These are phyloP conservation scores for Sminthurides aquaticus DNA, from an alignment of 2,888 invertebrate species.

Conservation along the genomic window DNA sequence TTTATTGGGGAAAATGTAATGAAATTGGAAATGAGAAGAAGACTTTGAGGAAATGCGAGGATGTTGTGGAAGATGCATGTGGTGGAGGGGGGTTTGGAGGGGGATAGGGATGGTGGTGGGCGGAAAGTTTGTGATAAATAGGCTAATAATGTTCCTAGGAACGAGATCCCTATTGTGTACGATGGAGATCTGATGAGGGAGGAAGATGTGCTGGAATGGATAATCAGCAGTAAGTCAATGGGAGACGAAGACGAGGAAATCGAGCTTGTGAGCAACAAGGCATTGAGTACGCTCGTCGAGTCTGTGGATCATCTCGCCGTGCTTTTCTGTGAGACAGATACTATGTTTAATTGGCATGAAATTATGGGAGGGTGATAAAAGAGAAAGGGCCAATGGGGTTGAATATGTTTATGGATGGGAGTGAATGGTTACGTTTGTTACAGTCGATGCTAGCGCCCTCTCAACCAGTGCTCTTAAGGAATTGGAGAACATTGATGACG, in stretches of 20 bases:
- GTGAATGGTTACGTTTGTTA: too few species aligned
- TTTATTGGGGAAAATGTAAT: neutral
- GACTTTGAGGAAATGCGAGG: neutral
- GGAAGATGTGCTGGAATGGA: slow-evolving; percentile 87
- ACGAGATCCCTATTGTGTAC: slow-evolving; percentile 88
- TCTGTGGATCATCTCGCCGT: slow-evolving; percentile 87
- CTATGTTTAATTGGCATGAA: neutral
- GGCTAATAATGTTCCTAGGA: slow-evolving; percentile 50
- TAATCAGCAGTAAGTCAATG: slow-evolving; percentile 84
- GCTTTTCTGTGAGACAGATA: slow-evolving; percentile 53
- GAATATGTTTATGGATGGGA: slow-evolving; percentile 1
- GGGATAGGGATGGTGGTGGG: too few species aligned
- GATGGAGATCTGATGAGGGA: slow-evolving; percentile 84
- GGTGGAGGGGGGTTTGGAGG: too few species aligned
- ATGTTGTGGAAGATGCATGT: neutral
- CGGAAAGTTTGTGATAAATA: neutral
- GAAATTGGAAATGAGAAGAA: neutral
- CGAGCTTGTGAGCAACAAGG: slow-evolving; percentile 68
- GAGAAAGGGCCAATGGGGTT: too few species aligned
- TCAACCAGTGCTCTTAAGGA: slow-evolving; percentile 76
- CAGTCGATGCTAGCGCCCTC: slow-evolving; percentile 79
- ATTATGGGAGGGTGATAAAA: neutral
- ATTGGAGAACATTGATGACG: slow-evolving; percentile 83
- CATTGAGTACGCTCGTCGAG: slow-evolving; percentile 75
- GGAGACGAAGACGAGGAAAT: slow-evolving; percentile 85